Evolutionary conservation across 2,888 invertebrate genomes (phyloP).

Genomic region (Dichetophora obliterata): DNA sequence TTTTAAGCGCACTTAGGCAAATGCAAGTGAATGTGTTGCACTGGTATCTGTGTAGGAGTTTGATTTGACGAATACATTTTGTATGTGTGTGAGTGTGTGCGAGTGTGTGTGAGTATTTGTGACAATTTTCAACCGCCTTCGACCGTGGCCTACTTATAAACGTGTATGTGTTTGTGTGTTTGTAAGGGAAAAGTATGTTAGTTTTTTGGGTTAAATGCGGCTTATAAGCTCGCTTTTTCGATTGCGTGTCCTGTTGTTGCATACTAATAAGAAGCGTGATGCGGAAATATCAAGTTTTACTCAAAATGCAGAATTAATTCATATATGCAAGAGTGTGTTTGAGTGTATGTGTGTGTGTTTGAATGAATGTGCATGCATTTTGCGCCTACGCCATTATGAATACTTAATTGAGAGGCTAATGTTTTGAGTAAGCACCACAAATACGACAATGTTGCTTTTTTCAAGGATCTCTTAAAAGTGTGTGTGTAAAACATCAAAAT

Average conservation of each 20-base stretch:
- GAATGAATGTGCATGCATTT: neutral
- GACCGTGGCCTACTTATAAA: conserved; percentile 44
- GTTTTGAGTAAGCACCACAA: too few species aligned
- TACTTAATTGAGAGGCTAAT: conserved; percentile 5
- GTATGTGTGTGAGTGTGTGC: neutral
- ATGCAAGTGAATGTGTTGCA: neutral
- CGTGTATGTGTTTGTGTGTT: neutral
- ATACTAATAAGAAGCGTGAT: too few species aligned
- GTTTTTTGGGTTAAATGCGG: neutral
- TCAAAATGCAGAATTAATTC: too few species aligned
- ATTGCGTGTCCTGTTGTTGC: too few species aligned
- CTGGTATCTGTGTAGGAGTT: neutral
- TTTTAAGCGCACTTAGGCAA: neutral
- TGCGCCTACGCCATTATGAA: neutral
- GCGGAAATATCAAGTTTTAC: too few species aligned
- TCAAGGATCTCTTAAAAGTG: too few species aligned
- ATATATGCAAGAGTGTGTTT: too few species aligned
- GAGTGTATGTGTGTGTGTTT: neutral
- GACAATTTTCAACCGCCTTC: conserved; percentile 8
- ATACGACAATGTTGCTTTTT: too few species aligned
- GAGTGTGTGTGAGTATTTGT: neutral
- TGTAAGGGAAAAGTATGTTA: neutral
- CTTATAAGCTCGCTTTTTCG: neutral
- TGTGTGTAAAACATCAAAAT: too few species aligned
- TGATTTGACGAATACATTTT: neutral